Evolutionary conservation across 1,140 invertebrate species (phyloP).

Genomic region (Caligus rogercresseyi): DNA sequence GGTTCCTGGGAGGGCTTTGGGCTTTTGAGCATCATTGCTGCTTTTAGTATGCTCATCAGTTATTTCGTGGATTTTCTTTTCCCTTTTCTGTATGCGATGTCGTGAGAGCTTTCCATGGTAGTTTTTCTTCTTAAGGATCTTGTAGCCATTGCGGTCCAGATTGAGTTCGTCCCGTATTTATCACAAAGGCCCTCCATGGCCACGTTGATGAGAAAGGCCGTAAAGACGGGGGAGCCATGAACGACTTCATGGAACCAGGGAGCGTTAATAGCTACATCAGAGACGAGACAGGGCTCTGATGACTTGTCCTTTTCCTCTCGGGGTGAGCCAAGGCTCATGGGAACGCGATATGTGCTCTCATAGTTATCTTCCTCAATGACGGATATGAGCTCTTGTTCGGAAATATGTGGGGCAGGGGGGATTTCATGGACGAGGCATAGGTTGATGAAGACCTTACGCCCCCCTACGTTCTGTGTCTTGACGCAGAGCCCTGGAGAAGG

Average conservation of each 20-base stretch:
- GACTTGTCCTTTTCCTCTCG: conserved; percentile 5
- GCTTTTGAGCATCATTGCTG: not conserved
- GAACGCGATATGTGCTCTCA: not conserved
- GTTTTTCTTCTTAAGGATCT: not conserved
- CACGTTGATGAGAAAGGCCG: not conserved
- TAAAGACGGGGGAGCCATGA: not conserved
- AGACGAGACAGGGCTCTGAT: not conserved
- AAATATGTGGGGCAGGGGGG: not conserved
- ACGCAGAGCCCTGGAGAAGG: not conserved
- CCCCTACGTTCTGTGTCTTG: not conserved
- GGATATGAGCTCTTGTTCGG: not conserved
- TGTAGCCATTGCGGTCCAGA: not conserved
- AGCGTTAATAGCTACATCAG: not conserved
- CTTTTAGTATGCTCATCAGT: not conserved
- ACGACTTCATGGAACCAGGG: not conserved
- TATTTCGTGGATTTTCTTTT: not conserved
- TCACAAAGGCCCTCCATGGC: conserved; percentile 8
- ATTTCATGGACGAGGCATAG: not conserved
- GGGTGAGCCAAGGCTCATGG: not conserved
- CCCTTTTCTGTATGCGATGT: conserved; percentile 4
- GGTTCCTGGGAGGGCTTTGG: not conserved
- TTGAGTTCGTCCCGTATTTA: conserved; percentile 3
- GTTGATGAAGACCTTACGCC: conserved; percentile 1
- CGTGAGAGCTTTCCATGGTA: not conserved
- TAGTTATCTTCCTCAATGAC: conserved; percentile 1